These are phyloP conservation scores for Callimorpha dominula DNA, from an alignment of 2,888 invertebrate species.

Conservation along the genomic window DNA sequence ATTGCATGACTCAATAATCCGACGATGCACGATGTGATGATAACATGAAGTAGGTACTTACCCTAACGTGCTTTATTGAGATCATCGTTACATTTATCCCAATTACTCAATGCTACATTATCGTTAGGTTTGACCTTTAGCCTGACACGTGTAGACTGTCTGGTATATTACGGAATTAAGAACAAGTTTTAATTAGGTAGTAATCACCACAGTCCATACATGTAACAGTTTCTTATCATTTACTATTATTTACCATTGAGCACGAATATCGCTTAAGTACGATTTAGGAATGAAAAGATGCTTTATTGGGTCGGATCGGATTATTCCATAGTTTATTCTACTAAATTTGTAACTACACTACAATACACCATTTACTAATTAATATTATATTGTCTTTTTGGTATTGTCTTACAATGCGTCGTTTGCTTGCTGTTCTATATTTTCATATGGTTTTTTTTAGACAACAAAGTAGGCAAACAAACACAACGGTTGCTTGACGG, in stretches of 20 bases:
- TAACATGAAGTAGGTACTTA: background rate
- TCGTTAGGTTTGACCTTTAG: conserved; percentile 34
- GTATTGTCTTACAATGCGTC: too few species aligned
- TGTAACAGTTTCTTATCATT: background rate
- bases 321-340: background rate
- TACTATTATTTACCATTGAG: background rate
- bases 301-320: background rate
- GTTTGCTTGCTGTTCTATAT: too few species aligned
- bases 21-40: background rate
- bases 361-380: too few species aligned
- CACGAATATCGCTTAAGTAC: background rate
- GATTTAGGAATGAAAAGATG: background rate
- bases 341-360: too few species aligned
- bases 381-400: too few species aligned
- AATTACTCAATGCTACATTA: conserved; percentile 35
- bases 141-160: conserved; percentile 12
- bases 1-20: background rate
- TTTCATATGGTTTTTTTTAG: too few species aligned
- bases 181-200: conserved; percentile 2
- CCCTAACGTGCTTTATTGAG: conserved; percentile 29
- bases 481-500: too few species aligned
- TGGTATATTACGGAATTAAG: conserved; percentile 2
- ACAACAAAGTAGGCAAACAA: too few species aligned
- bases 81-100: conserved; percentile 40
- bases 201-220: background rate